Base-by-base conservation (phyloP, 2,888 invertebrate species). In the Diadegma fenestrale region DNA sequence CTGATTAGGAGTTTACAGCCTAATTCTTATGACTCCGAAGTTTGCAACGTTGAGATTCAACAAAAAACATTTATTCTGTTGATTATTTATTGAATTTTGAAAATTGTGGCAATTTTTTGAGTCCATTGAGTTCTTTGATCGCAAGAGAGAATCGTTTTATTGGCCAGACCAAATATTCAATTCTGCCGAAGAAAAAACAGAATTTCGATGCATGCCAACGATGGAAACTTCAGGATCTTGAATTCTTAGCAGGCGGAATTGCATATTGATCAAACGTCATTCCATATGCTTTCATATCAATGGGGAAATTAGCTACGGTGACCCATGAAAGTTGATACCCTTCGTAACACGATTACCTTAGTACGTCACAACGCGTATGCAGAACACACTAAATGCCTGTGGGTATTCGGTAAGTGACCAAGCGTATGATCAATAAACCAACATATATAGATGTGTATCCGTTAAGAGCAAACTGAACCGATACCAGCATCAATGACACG, bases 391-490 rank as follows among this genome's bases (percentile, higher is more conserved):
- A 19, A 68, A 71, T 72, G 77, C 84, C 80, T 63, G 61, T 22
- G 72, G 80, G 41, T 51, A 81, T 71, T 64, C 61, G 76, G 51
- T 66, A 75, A 78, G 78, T 80, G 82, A 84, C 87, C 82, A 54
- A 87, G 84, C 85, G 81, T 87, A 73, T 88, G 84, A 88, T 88
- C 88, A 86, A 88, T 88, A 87, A 75, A 68, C 51, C 77, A 66
- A 22, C 26, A 48, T 48, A 43, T 26, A 61, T 41, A 61, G 22
- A 58, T 61, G 41, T 54, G 61, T 19, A n/a, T 71, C 72, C 72
- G 41, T 51, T 43, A 61, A 61, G 33, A 64, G 45, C 58, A 58
- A 71, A 71, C 58, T 61, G 43, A 63, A 80, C n/a, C 12, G 69
- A 80, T 79, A 73, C 79, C 41, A 61, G 48, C 51, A 77, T 51